Conservation (phyloP, 2,113 vertebrate species). For the Solea solea region DNA sequence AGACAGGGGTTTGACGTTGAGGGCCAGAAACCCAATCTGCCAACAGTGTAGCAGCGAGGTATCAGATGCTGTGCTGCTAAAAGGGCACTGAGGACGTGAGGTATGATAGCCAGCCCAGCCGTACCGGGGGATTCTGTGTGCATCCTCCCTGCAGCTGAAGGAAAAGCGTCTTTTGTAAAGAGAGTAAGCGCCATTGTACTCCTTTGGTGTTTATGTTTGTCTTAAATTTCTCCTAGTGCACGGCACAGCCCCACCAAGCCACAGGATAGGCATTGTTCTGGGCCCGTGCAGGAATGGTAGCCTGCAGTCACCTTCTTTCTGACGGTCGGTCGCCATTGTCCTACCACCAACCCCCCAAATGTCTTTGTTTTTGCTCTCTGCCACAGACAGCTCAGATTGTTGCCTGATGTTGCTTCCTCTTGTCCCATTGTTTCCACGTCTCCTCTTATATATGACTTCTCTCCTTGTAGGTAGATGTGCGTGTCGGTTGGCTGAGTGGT, state of each 20-base stretch:
- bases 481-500: conserved; percentile 30
- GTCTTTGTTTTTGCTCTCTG: conserved; percentile 64
- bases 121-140: conserved; percentile 41
- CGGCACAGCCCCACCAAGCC: conserved; percentile 58
- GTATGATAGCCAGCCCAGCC: conserved; percentile 23
- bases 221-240: conserved; percentile 65
- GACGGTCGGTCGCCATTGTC: conserved; percentile 65
- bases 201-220: conserved; percentile 72
- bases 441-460: conserved; percentile 67
- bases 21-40: conserved; percentile 60
- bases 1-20: conserved; percentile 48
- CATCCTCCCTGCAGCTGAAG: conserved; percentile 65
- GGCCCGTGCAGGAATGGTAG: conserved; percentile 67
- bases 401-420: conserved; percentile 71
- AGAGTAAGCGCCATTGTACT: conserved; percentile 70
- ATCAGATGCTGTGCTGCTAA: conserved; percentile 37
- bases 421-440: conserved; percentile 83
- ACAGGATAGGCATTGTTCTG: conserved; percentile 76
- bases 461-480: conserved; percentile 70
- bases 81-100: conserved; percentile 51
- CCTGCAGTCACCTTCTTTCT: conserved; percentile 72
- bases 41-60: conserved; percentile 16
- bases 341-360: conserved; percentile 48
- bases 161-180: conserved; percentile 69
- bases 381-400: conserved; percentile 70